These are phyloP conservation scores for Drosophila tani DNA, from an alignment of 1,140 invertebrate genomes.

Conservation along the genomic window DNA sequence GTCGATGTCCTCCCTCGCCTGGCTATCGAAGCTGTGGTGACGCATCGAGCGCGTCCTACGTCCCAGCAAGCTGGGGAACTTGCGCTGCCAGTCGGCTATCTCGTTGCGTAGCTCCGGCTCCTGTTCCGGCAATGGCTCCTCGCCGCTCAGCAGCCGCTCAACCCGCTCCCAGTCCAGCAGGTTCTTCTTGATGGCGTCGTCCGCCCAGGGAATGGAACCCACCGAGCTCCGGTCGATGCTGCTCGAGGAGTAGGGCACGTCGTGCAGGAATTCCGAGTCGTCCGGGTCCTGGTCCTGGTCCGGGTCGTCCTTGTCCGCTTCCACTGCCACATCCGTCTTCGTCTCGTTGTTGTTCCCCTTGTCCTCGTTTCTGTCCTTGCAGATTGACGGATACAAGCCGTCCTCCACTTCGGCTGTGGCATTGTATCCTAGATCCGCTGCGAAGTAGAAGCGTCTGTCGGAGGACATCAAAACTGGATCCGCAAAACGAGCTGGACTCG, in stretches of 20 bases:
- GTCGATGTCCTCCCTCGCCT: conserved; percentile 54
- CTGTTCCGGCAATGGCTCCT: conserved; percentile 61
- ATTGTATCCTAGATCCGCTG: conserved; percentile 61
- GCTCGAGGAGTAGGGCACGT: conserved; percentile 81
- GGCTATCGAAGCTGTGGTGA: conserved; percentile 65
- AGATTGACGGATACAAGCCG: conserved; percentile 21
- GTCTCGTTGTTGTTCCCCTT: conserved; percentile 40
- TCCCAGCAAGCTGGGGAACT: conserved; percentile 70
- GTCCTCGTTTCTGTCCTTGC: conserved; percentile 31
- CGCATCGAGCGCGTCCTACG: conserved; percentile 43
- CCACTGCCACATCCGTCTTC: conserved; percentile 19
- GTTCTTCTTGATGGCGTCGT: conserved; percentile 84
- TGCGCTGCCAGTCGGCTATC: conserved; percentile 77
- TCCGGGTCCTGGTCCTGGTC: conserved; percentile 44
- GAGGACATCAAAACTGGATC: conserved; percentile 73
- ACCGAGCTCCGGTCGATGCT: conserved; percentile 81
- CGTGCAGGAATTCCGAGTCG: conserved; percentile 75
- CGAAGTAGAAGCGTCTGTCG: conserved; percentile 69
- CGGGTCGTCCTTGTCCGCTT: conserved; percentile 11
- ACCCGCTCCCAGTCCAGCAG: conserved; percentile 80
- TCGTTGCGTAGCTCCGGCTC: conserved; percentile 77
- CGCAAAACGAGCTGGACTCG: conserved; percentile 63
- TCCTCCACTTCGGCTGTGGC: conserved; percentile 42
- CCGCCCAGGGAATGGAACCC: conserved; percentile 83
- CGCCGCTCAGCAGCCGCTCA: conserved; percentile 73